phyloP scores from a whole-genome alignment of 2,888 invertebrate genomes.

The Aethes cnicana region DNA sequence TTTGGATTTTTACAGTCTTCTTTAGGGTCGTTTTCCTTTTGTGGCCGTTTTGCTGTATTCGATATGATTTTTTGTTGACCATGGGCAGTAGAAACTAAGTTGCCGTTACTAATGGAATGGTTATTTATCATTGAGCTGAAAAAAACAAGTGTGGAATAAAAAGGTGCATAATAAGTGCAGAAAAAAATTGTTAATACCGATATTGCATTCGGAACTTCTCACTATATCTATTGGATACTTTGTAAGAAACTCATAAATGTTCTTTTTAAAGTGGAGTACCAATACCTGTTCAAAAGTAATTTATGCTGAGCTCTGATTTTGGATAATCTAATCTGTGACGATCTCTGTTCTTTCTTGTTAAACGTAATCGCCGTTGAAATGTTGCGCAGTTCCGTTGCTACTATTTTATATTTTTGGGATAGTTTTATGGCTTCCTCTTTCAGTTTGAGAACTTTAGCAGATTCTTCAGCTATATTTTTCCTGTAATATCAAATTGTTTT shows the following conservation, averaged over 20 bases:
- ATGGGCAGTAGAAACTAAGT: constrained; percentile 39
- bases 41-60: constrained; percentile 45
- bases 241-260: no score
- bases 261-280: constrained; percentile 20
- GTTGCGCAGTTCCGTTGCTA: constrained; percentile 66
- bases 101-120: constrained; percentile 59
- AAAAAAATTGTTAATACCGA: no score
- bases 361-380: constrained; percentile 68
- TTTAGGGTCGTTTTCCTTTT: constrained; percentile 71
- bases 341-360: constrained; percentile 68
- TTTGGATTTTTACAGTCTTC: constrained; percentile 50
- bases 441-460: constrained; percentile 66
- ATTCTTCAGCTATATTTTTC: constrained; percentile 73
- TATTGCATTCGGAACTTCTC: no score
- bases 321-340: constrained; percentile 59
- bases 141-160: constrained; percentile 37
- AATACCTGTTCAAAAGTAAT: constrained; percentile 69
- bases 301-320: constrained; percentile 72
- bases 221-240: no score
- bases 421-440: constrained; percentile 69
- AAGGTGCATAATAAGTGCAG: constrained; percentile 25
- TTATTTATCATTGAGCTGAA: constrained; percentile 59
- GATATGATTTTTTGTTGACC: constrained; percentile 40
- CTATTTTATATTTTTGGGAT: constrained; percentile 70
- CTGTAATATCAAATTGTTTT: constrained; percentile 45